A percentile compares a stretch with the other conserved stretches of the same genome.
These are phyloP conservation scores for Sternarchorhynchus goeldii DNA, from an alignment of 2,797 vertebrate species.

Conservation along the genomic window DNA sequence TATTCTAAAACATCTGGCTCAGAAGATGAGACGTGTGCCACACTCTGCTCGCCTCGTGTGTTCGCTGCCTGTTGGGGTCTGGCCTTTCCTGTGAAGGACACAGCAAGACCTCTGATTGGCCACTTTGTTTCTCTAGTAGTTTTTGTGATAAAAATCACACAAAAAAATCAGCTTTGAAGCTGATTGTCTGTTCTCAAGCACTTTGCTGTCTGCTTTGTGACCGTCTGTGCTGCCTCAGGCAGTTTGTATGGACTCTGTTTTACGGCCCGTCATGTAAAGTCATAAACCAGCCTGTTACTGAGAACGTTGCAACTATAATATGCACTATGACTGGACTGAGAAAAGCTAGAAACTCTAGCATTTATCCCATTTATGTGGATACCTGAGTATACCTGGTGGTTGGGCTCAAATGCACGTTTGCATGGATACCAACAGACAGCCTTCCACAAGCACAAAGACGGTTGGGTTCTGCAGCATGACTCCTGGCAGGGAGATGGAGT, in stretches of 20 bases:
- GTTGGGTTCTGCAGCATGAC: not conserved
- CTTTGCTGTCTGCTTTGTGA: no score
- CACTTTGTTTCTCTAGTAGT: no score
- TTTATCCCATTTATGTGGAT: not conserved
- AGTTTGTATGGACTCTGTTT: no score
- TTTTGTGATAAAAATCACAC: no score
- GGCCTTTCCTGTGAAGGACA: no score
- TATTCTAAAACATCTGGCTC: not conserved
- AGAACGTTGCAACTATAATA: no score
- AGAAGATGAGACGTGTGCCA: not conserved
- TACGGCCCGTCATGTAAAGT: no score
- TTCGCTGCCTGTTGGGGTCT: not conserved
- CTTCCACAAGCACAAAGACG: not conserved
- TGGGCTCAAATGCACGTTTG: not conserved
- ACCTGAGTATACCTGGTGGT: not conserved
- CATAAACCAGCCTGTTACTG: not conserved
- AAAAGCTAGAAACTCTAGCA: not conserved
- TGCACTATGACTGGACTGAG: not conserved
- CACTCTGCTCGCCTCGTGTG: not conserved
- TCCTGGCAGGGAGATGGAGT: conserved; percentile 24
- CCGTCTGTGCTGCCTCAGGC: no score
- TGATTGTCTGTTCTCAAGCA: no score
- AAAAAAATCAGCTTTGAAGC: no score
- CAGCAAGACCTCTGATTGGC: no score
- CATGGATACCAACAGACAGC: no score